These are phyloP conservation scores for Drosophila nigrodunni DNA, from an alignment of 1,140 invertebrate species.

Conservation along the genomic window DNA sequence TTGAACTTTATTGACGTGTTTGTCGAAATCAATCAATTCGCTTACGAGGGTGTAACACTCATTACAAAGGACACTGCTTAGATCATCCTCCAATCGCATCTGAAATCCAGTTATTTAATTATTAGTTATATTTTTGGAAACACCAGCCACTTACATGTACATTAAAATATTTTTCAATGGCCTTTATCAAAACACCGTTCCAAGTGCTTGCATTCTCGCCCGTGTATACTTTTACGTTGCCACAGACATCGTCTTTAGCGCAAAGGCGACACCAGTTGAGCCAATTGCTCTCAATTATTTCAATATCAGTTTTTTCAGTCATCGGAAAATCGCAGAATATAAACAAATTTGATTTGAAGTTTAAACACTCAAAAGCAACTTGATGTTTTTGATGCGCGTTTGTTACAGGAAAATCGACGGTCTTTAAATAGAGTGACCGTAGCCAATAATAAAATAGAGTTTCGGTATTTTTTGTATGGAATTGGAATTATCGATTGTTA, in stretches of 20 bases:
- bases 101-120: not conserved
- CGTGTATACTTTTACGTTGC: conserved; percentile 60
- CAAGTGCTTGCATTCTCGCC: conserved; percentile 43
- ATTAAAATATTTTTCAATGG: conserved; percentile 74
- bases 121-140: not conserved
- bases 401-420: not conserved
- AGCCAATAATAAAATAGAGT: not conserved
- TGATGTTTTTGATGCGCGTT: not conserved
- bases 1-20: conserved; percentile 76
- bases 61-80: conserved; percentile 68
- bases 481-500: no score
- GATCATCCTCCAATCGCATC: conserved; percentile 69
- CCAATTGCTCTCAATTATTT: conserved; percentile 41
- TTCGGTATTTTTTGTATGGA: conserved; percentile 10
- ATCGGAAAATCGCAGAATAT: not conserved
- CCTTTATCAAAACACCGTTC: conserved; percentile 63
- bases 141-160: conserved; percentile 64
- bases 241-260: conserved; percentile 47
- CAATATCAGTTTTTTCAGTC: conserved; percentile 1
- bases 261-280: conserved; percentile 65
- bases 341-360: no score
- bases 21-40: conserved; percentile 71
- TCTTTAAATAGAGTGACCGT: conserved; percentile 11
- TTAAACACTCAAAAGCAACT: not conserved
- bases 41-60: conserved; percentile 72